Conservation (phyloP, 2,888 invertebrate genomes). For the Xestia c-nigrum region DNA sequence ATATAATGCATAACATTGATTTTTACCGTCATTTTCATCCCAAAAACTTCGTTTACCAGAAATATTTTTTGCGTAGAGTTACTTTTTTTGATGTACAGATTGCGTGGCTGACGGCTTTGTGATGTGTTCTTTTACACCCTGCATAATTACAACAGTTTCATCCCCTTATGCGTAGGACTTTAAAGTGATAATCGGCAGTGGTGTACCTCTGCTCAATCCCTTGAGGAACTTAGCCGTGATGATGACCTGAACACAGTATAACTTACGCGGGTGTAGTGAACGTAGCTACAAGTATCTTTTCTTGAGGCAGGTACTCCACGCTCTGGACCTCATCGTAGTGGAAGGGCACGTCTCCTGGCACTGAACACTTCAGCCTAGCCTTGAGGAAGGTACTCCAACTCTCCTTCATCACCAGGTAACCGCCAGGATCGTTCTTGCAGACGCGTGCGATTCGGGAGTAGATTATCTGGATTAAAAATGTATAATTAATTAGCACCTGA, state of each 20-base stretch:
- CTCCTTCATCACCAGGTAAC: conserved; percentile 93
- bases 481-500: neutral
- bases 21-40: too few relatives aligned
- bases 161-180: neutral
- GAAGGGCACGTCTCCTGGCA: conserved; percentile 96
- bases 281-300: conserved; percentile 95
- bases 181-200: neutral
- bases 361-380: conserved; percentile 95
- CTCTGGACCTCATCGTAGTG: conserved; percentile 97
- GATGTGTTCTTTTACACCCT: too few relatives aligned
- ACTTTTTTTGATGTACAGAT: too few relatives aligned
- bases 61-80: too few relatives aligned
- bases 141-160: neutral
- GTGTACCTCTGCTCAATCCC: too few relatives aligned
- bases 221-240: neutral
- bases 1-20: too few relatives aligned
- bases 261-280: conserved; percentile 95
- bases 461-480: conserved; percentile 90
- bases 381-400: conserved; percentile 98
- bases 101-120: too few relatives aligned
- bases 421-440: conserved; percentile 97
- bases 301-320: conserved; percentile 94
- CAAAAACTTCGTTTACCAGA: too few relatives aligned
- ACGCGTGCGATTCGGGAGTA: conserved; percentile 97
- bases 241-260: neutral